Conservation (phyloP, 2,888 invertebrate species). For the Amphiduros pacificus region DNA sequence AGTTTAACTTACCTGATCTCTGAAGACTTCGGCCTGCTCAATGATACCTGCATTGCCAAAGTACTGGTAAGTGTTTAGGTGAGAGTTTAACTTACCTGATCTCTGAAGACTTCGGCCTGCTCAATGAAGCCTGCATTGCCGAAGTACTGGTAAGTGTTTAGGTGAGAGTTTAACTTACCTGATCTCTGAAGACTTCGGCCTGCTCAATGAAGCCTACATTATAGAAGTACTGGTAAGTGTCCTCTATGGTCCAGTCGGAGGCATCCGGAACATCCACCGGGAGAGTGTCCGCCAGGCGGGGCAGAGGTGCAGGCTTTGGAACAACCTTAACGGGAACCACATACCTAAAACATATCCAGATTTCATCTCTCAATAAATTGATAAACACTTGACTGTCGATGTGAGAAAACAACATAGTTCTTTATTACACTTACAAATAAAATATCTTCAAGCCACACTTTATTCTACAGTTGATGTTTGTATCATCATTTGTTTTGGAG, state of each 20-base stretch:
- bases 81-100: conserved; percentile 77
- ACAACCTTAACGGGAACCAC: no score
- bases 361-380: no score
- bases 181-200: conserved; percentile 78
- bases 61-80: no score
- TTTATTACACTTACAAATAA: no score
- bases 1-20: conserved; percentile 76
- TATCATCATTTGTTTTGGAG: no score
- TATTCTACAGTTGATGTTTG: no score
- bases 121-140: conserved; percentile 74
- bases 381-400: no score
- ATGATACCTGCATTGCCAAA: conserved; percentile 74
- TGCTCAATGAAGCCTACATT: conserved; percentile 74
- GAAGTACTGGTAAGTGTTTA: conserved; percentile 75
- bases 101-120: conserved; percentile 75
- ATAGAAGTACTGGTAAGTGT: conserved; percentile 77
- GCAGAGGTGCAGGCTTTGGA: no score
- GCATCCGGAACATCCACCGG: conserved; percentile 70
- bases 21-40: conserved; percentile 76
- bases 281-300: conserved; percentile 22
- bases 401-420: no score
- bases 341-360: no score
- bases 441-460: no score
- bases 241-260: conserved; percentile 78
- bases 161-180: conserved; percentile 65